A percentile compares a stretch with the other conserved stretches of the same genome.
Evolutionary conservation across 1,140 invertebrate genomes (phyloP).

Genomic region (Charaxes varanes): DNA sequence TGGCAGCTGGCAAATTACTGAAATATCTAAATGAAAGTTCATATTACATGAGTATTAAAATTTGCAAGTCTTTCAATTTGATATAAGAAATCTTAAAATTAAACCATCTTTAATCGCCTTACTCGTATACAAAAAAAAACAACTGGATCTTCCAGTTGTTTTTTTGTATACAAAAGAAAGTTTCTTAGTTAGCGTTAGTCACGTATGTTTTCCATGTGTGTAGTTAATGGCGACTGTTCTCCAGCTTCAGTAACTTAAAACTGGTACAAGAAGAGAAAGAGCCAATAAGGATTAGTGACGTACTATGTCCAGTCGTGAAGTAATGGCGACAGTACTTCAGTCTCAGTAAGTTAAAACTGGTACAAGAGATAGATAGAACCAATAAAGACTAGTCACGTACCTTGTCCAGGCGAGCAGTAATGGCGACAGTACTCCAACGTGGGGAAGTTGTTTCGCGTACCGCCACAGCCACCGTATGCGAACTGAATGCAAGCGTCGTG

Average conservation of each 20-base stretch:
- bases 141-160: no score
- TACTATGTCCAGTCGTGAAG: no score
- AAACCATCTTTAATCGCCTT: no score
- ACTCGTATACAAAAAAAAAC: no score
- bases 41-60: not conserved
- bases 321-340: not conserved
- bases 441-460: slow-evolving; percentile 91
- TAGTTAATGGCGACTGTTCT: no score
- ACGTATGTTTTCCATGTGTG: no score
- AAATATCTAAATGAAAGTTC: slow-evolving; percentile 77
- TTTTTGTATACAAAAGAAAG: no score
- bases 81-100: not conserved
- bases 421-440: slow-evolving; percentile 85
- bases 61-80: no score
- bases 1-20: slow-evolving; percentile 83
- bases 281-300: no score
- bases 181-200: no score
- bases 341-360: not conserved
- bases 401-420: slow-evolving; percentile 82
- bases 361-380: not conserved
- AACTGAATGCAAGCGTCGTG: slow-evolving; percentile 89
- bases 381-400: slow-evolving; percentile 47
- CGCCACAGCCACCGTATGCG: slow-evolving; percentile 87
- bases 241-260: no score
- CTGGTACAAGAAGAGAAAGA: no score